Evolutionary conservation across 2,888 invertebrate species (phyloP).

Genomic region (Mimumesa dahlbomi): DNA sequence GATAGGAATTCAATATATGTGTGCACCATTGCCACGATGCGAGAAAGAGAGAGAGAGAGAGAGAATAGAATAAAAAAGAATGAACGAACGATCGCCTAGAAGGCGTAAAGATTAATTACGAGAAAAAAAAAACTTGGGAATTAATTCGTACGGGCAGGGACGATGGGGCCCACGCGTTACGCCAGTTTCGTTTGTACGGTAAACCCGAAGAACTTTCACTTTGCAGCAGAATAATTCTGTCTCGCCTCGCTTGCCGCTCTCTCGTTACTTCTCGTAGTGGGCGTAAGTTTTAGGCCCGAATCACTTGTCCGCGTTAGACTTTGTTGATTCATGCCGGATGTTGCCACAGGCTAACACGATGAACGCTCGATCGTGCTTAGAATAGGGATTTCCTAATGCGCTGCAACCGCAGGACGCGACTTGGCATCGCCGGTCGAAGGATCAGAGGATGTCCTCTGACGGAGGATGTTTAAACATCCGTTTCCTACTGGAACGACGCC

Average conservation of each 20-base stretch:
- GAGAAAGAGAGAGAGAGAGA: too few relatives aligned
- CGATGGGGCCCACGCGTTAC: constrained; percentile 42
- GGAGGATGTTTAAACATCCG: too few relatives aligned
- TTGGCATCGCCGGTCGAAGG: background rate
- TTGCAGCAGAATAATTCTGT: constrained; percentile 69
- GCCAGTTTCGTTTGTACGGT: constrained; percentile 46
- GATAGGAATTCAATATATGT: too few relatives aligned
- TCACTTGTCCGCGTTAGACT: constrained; percentile 71
- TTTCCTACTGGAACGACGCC: background rate
- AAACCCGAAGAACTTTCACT: constrained; percentile 68
- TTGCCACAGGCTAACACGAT: constrained; percentile 73
- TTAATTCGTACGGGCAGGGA: constrained; percentile 13
- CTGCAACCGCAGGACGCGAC: constrained; percentile 25
- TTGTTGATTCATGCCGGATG: constrained; percentile 79
- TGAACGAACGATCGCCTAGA: too few relatives aligned
- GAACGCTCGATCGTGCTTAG: constrained; percentile 66
- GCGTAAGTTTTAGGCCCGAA: constrained; percentile 67
- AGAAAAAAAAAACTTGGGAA: background rate
- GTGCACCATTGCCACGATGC: too few relatives aligned
- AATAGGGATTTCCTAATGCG: constrained; percentile 65
- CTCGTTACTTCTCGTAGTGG: constrained; percentile 54
- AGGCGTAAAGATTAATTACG: too few relatives aligned
- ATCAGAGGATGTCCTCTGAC: background rate
- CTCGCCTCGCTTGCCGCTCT: constrained; percentile 68
- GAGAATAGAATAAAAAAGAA: too few relatives aligned